phyloP scores from a whole-genome alignment of 2,113 vertebrate genomes.

The Brachypodius melanocephalos region DNA sequence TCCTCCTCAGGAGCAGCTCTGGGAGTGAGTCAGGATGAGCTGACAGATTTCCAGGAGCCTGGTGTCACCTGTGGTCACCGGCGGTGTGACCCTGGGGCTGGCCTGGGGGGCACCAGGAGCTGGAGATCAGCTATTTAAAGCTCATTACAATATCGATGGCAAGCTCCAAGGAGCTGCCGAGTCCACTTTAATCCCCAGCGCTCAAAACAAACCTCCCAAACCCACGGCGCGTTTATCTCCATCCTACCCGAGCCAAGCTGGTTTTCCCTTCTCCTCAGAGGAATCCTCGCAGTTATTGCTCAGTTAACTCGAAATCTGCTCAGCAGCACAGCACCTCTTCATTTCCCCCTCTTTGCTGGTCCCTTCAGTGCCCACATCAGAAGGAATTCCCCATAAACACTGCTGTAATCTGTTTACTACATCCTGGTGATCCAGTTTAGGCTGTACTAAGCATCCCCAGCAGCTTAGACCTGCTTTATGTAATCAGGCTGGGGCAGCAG shows the following conservation, averaged over 20 bases:
- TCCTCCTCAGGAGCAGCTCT: background rate
- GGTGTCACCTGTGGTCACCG: background rate
- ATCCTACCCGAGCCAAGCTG: background rate
- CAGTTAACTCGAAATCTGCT: background rate
- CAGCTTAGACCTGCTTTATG: background rate
- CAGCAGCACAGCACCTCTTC: background rate
- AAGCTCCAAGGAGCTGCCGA: constrained; percentile 26
- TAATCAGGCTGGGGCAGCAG: background rate
- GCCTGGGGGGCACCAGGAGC: background rate
- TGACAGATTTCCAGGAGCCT: background rate
- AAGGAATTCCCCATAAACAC: background rate
- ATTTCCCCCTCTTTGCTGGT: background rate
- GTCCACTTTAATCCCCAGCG: background rate
- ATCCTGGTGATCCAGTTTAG: constrained; percentile 14
- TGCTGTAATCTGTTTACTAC: constrained; percentile 24
- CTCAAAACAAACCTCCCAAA: background rate
- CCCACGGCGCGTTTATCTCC: background rate
- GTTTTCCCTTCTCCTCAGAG: background rate
- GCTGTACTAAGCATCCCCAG: background rate
- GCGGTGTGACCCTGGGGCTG: background rate
- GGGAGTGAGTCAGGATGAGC: background rate
- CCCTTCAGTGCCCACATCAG: background rate
- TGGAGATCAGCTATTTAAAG: constrained; percentile 18
- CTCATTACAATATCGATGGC: constrained; percentile 26
- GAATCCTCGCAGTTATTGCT: background rate